These are phyloP conservation scores for Urechis unicinctus DNA, from an alignment of 2,888 invertebrate genomes.

Conservation along the genomic window DNA sequence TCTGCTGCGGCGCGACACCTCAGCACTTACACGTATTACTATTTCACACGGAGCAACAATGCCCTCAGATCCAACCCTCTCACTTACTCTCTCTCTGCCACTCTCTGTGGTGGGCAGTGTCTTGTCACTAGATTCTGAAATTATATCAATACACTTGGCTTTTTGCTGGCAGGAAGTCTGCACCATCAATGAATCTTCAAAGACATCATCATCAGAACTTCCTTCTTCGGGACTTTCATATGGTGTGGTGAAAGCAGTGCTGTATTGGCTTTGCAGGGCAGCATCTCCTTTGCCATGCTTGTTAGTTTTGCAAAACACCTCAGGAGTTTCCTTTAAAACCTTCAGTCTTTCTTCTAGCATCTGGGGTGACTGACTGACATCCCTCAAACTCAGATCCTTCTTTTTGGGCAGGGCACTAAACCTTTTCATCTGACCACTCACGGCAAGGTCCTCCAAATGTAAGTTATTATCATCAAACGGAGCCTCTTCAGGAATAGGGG, in stretches of 20 bases:
- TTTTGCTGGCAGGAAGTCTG: no score
- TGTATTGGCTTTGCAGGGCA: conserved; percentile 1
- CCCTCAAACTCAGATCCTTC: background rate
- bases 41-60: no score
- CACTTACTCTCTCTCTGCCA: no score
- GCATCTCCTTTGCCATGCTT: background rate
- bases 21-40: no score
- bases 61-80: no score
- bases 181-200: conserved; percentile 11
- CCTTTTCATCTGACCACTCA: background rate
- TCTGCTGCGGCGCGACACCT: no score
- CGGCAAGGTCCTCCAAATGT: background rate
- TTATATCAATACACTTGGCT: no score
- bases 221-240: background rate
- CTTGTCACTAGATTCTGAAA: no score
- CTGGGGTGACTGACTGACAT: background rate
- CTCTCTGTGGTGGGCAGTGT: no score
- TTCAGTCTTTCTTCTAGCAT: background rate
- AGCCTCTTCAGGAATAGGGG: background rate
- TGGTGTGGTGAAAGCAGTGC: conserved; percentile 10
- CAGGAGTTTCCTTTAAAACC: background rate
- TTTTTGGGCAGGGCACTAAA: background rate
- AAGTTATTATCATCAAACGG: background rate
- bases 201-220: conserved; percentile 2
- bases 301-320: background rate